These are phyloP conservation scores for Otus sunia DNA, from an alignment of 2,113 vertebrate genomes.

Conservation along the genomic window DNA sequence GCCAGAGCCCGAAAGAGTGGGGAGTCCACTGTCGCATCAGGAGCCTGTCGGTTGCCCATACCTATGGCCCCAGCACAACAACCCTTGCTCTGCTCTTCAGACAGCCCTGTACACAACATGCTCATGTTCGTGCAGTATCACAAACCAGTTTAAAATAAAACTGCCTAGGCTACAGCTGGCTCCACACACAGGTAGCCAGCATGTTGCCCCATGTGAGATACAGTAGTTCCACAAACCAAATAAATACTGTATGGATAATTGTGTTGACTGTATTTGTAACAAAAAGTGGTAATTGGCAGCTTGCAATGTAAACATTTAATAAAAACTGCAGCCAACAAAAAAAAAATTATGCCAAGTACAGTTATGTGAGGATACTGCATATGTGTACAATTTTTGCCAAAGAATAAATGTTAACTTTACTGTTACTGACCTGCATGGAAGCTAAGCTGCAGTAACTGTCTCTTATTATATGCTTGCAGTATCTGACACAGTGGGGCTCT, in stretches of 20 bases:
- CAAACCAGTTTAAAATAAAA: not conserved
- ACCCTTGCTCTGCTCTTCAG: not conserved
- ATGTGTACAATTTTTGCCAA: not conserved
- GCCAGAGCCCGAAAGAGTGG: accelerated
- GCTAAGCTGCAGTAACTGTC: not conserved
- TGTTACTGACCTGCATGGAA: not conserved
- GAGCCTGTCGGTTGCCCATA: accelerated
- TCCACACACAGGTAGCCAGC: not conserved
- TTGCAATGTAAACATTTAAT: not conserved
- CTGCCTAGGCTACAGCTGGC: accelerated
- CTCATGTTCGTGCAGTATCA: accelerated
- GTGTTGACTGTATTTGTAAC: not conserved
- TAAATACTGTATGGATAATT: not conserved
- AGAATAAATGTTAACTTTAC: not conserved
- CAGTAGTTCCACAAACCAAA: not conserved
- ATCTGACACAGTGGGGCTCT: not conserved
- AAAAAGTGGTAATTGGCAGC: not conserved
- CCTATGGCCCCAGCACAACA: accelerated
- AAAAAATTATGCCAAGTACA: not conserved
- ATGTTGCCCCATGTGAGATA: accelerated
- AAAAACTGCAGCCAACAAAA: not conserved
- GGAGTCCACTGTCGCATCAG: accelerated
- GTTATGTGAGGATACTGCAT: not conserved
- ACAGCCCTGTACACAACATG: accelerated
- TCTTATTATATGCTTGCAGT: not conserved